Percentiles rank a stretch among this genome's conserved stretches.
Conservation (phyloP, 23 tunicate species). For the Clavelina lepadiformis region DNA sequence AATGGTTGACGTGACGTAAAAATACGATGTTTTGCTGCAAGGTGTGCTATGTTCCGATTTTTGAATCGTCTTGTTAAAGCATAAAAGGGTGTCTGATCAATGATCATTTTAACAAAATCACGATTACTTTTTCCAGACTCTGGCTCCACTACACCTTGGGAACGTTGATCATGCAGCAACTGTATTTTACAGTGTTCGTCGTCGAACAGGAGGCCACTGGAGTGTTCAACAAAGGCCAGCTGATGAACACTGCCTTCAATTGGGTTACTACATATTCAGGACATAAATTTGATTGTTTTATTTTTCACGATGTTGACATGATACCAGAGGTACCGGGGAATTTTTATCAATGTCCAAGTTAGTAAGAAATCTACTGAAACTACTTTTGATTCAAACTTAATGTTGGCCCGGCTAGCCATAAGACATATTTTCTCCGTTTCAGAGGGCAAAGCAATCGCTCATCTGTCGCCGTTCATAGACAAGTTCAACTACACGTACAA, state of each 20-base stretch:
- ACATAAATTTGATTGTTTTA: conserved; percentile 34
- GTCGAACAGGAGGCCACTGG: conserved; percentile 51
- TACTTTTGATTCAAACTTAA: neutral
- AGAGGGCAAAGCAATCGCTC: conserved; percentile 29
- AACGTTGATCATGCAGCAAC: conserved; percentile 34
- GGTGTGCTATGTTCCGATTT: too few species aligned
- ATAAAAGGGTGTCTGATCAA: too few species aligned
- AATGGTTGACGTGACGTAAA: too few species aligned
- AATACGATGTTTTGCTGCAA: too few species aligned
- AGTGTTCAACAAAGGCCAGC: conserved; percentile 65
- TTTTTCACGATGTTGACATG: conserved; percentile 70
- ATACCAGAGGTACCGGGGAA: conserved; percentile 44
- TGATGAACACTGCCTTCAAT: conserved; percentile 66
- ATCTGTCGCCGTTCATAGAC: conserved; percentile 46
- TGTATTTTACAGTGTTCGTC: conserved; percentile 36
- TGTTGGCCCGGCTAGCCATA: neutral
- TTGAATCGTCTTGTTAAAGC: too few species aligned
- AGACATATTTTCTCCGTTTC: conserved; percentile 2
- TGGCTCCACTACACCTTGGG: conserved; percentile 53
- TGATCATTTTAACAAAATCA: too few species aligned
- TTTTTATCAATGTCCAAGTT: conserved; percentile 48
- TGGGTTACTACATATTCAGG: conserved; percentile 18
- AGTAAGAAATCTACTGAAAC: neutral
- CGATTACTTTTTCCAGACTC: conserved; percentile 18
- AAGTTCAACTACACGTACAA: conserved; percentile 43